phyloP scores from a whole-genome alignment of 2,888 invertebrate species.

The Flabesymbios commensalis region DNA sequence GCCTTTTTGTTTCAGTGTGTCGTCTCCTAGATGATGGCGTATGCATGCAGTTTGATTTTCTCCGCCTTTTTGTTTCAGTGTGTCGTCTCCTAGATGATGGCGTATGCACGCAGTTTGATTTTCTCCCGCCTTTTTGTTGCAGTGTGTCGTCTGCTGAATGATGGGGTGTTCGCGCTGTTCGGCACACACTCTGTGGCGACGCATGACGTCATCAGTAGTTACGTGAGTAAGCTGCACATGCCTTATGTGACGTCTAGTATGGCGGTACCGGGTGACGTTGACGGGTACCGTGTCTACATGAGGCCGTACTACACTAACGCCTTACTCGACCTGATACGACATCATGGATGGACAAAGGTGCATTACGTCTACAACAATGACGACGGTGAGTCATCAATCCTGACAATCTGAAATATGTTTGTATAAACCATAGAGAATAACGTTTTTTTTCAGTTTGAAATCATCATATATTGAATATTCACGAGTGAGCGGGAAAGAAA shows the following conservation, averaged over 20 bases:
- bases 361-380: constrained; percentile 90
- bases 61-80: too few relatives aligned
- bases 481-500: too few relatives aligned
- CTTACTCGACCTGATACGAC: constrained; percentile 89
- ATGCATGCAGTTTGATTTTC: too few relatives aligned
- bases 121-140: too few relatives aligned
- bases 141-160: constrained; percentile 50
- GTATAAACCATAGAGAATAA: too few relatives aligned
- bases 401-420: too few relatives aligned
- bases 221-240: constrained; percentile 50
- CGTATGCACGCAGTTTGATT: too few relatives aligned
- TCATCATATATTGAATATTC: too few relatives aligned
- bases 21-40: too few relatives aligned
- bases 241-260: constrained; percentile 51
- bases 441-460: too few relatives aligned
- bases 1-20: too few relatives aligned
- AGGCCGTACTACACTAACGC: constrained; percentile 94
- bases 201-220: constrained; percentile 50
- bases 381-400: constrained; percentile 31
- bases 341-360: constrained; percentile 87
- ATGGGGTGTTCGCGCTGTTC: constrained; percentile 47
- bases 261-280: constrained; percentile 32
- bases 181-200: constrained; percentile 45
- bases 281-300: constrained; percentile 66
- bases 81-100: too few relatives aligned